phyloP scores from a whole-genome alignment of 2,888 invertebrate species.

The Hydrotaea diabolus region DNA sequence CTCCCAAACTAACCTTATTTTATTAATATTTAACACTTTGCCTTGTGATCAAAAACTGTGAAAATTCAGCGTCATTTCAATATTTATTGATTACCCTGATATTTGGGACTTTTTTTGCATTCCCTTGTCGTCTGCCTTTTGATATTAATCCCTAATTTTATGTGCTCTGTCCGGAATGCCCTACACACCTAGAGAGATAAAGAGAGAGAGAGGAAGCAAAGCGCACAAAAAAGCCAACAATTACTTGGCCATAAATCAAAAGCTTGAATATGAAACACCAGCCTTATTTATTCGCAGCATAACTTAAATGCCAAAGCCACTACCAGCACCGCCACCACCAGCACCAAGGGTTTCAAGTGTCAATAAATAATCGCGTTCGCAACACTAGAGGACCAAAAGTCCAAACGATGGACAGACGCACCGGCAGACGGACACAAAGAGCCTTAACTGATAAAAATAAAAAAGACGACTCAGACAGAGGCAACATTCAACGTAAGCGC shows the following conservation, averaged over 20 bases:
- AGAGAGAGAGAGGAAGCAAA: constrained; percentile 63
- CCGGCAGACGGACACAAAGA: constrained; percentile 47
- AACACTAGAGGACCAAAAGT: constrained; percentile 40
- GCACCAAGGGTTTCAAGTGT: constrained; percentile 77
- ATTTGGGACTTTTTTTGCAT: neutral
- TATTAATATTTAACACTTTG: too few relatives aligned
- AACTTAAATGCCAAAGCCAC: constrained; percentile 68
- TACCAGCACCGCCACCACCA: constrained; percentile 69
- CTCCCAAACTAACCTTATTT: too few relatives aligned
- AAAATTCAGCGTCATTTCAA: too few relatives aligned
- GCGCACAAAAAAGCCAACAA: constrained; percentile 77
- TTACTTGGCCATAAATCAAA: constrained; percentile 81
- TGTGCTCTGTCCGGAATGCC: constrained; percentile 40
- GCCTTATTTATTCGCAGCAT: constrained; percentile 44
- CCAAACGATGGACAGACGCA: constrained; percentile 54
- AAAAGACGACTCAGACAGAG: neutral
- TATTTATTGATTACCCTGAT: too few relatives aligned
- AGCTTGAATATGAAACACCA: constrained; percentile 74
- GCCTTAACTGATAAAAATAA: constrained; percentile 61
- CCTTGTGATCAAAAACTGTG: too few relatives aligned
- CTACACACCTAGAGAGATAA: too few relatives aligned
- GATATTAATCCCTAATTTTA: constrained; percentile 48
- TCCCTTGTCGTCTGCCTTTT: neutral
- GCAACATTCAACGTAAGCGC: constrained; percentile 20
- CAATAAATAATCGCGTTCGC: constrained; percentile 78